phyloP scores from a whole-genome alignment of 2,113 vertebrate genomes.

The Xiphophorus couchianus region DNA sequence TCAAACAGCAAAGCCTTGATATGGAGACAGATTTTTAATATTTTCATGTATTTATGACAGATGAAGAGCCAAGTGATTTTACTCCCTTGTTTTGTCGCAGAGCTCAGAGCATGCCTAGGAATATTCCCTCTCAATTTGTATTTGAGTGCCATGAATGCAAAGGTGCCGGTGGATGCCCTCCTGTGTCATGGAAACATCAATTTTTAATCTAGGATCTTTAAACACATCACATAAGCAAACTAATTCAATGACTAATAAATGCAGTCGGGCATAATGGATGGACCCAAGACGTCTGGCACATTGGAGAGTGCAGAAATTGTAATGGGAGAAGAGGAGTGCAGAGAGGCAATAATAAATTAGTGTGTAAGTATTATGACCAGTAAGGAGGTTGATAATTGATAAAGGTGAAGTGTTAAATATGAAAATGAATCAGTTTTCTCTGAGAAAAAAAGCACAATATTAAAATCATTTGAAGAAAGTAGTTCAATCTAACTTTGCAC shows the following conservation, averaged over 20 bases:
- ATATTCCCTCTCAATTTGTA: slow-evolving; percentile 75
- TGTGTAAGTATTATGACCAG: slow-evolving; percentile 5
- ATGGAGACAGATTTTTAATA: slow-evolving; percentile 14
- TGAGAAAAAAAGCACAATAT: neutral
- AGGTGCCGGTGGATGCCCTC: slow-evolving; percentile 59
- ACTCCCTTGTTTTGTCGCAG: slow-evolving; percentile 10
- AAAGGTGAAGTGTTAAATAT: slow-evolving; percentile 25
- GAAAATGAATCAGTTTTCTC: slow-evolving; percentile 4
- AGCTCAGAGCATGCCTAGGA: slow-evolving; percentile 71
- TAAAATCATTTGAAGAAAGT: slow-evolving; percentile 8
- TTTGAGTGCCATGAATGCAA: slow-evolving; percentile 57
- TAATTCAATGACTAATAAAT: slow-evolving; percentile 44
- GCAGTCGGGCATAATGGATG: slow-evolving; percentile 25
- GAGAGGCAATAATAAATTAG: slow-evolving; percentile 12
- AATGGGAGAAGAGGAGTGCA: slow-evolving; percentile 11
- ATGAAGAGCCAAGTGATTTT: slow-evolving; percentile 27
- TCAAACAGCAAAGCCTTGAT: neutral
- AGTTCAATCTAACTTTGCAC: neutral
- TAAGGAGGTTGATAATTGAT: slow-evolving; percentile 16
- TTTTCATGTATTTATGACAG: slow-evolving; percentile 31
- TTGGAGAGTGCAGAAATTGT: neutral
- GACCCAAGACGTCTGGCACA: slow-evolving; percentile 24
- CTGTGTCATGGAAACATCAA: slow-evolving; percentile 79
- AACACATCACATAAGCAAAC: slow-evolving; percentile 57
- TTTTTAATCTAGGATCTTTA: slow-evolving; percentile 70